Percentiles rank a stretch among this genome's conserved stretches.
Evolutionary conservation across 1,140 invertebrate genomes (phyloP).

Genomic region (Tetramorium simillimum): DNA sequence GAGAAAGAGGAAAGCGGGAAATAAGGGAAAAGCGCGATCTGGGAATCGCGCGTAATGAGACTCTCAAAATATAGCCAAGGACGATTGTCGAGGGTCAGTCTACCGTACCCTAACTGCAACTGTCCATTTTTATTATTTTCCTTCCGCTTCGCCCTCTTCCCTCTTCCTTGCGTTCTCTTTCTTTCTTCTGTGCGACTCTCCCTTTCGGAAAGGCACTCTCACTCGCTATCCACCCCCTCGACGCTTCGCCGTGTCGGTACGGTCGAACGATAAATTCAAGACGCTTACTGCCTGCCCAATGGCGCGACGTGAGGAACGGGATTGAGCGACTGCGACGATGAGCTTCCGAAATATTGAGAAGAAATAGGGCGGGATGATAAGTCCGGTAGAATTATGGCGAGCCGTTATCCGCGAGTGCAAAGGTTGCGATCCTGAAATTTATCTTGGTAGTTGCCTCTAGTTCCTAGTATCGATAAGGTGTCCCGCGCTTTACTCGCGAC

Average conservation of each 20-base stretch:
- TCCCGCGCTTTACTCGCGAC: neutral
- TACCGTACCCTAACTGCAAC: slow-evolving; percentile 82
- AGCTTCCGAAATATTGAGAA: slow-evolving; percentile 49
- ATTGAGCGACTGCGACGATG: slow-evolving; percentile 81
- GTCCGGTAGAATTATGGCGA: neutral
- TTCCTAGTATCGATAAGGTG: neutral
- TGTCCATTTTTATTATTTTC: slow-evolving; percentile 84
- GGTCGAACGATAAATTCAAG: slow-evolving; percentile 83
- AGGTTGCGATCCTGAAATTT: slow-evolving; percentile 38
- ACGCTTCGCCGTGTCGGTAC: slow-evolving; percentile 74
- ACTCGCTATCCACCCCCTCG: slow-evolving; percentile 59
- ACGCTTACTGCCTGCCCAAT: slow-evolving; percentile 83
- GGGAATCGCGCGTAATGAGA: slow-evolving; percentile 82
- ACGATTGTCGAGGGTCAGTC: slow-evolving; percentile 84
- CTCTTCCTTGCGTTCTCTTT: neutral
- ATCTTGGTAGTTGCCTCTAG: slow-evolving; percentile 1
- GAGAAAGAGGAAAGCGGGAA: slow-evolving; percentile 60
- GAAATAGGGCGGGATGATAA: slow-evolving; percentile 43
- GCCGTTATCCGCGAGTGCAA: slow-evolving; percentile 31
- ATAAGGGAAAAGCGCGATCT: slow-evolving; percentile 76
- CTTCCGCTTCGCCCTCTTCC: slow-evolving; percentile 40
- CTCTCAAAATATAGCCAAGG: slow-evolving; percentile 82
- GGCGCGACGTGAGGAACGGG: slow-evolving; percentile 80
- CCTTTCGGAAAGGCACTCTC: slow-evolving; percentile 56
- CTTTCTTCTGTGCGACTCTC: neutral